Base-by-base conservation (phyloP, 2,888 invertebrate genomes). In the Drosophila hamatofila region DNA sequence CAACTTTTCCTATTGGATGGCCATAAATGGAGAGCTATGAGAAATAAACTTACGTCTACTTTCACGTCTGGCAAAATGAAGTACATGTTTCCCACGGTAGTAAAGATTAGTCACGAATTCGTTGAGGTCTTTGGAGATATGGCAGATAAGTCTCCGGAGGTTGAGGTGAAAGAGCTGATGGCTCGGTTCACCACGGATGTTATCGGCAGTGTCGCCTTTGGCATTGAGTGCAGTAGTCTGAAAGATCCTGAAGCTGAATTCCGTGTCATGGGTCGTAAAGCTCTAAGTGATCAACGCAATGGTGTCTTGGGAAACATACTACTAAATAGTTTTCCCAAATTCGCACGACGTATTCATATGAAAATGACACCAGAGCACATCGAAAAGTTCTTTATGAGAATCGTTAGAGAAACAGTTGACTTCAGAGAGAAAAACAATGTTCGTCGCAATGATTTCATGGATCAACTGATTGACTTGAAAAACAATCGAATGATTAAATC, bases 51-150 rank as follows among this genome's bases (percentile, higher is more conserved):
- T 8, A 92, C 93, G 0, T 93, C 94, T 2, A 93, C 93, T 0
- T 94, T 94, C 67, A 93, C 94, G 0, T 92, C 93, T 0, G 93
- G 93, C 5, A 94, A 94, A 84, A 93, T 94, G 91, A 94, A 93
- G 77, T 83, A 78, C 51, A 93, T 94, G 93, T 93, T 92, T 67
- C 90, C 91, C 9, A 90, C 91, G 0, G 81, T 93, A 4, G 66
- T 88, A 0, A 72, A 74, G 14, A 79, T 91, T 30, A 66, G 75
- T 2, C 49, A 82, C 3, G 83, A 90, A 7, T 88, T 91, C 25
- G 52, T 72, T 7, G 52, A 80, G 0, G 90, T 87, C 0, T 72
- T 91, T 7, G 75, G 52, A 4, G 59, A 83, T 7, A 49, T 76
- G 58, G 67, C 76, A 7, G 46, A 58, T 0, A 67, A 75, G 39